These are phyloP conservation scores for Tor tambroides DNA, from an alignment of 2,113 vertebrate genomes.

Conservation along the genomic window DNA sequence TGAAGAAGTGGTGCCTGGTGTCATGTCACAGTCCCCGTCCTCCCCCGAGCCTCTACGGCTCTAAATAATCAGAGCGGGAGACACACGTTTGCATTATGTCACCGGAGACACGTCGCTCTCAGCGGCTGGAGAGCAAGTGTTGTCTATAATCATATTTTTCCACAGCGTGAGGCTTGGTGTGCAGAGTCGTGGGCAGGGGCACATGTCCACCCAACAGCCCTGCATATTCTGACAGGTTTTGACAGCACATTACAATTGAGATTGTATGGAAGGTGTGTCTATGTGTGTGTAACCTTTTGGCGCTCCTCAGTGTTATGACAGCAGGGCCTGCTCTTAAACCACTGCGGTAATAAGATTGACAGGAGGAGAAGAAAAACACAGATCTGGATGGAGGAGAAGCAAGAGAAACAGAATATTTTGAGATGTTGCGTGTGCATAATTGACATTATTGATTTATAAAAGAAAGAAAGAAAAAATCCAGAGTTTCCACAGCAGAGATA, in stretches of 20 bases:
- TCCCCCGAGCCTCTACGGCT: slow-evolving; percentile 58
- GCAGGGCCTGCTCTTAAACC: slow-evolving; percentile 38
- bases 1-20: slow-evolving; percentile 70
- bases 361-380: background rate
- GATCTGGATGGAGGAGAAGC: background rate
- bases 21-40: slow-evolving; percentile 69
- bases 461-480: background rate
- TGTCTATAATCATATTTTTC: slow-evolving; percentile 58
- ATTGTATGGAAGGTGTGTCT: slow-evolving; percentile 37
- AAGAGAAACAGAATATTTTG: slow-evolving; percentile 2
- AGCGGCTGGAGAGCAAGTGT: slow-evolving; percentile 12
- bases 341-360: slow-evolving; percentile 35
- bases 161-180: slow-evolving; percentile 9
- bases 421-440: background rate
- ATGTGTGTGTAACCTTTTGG: slow-evolving; percentile 20
- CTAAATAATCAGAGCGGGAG: slow-evolving; percentile 63
- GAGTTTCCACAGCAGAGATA: background rate
- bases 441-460: slow-evolving; percentile 8
- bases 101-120: slow-evolving; percentile 30
- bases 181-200: slow-evolving; percentile 40
- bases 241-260: slow-evolving; percentile 49
- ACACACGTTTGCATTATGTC: slow-evolving; percentile 44
- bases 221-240: slow-evolving; percentile 37
- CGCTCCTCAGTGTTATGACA: slow-evolving; percentile 35
- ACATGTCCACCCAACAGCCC: slow-evolving; percentile 42